phyloP scores from a whole-genome alignment of 2,888 invertebrate genomes.

The Aphelenchoides bicaudatus region DNA sequence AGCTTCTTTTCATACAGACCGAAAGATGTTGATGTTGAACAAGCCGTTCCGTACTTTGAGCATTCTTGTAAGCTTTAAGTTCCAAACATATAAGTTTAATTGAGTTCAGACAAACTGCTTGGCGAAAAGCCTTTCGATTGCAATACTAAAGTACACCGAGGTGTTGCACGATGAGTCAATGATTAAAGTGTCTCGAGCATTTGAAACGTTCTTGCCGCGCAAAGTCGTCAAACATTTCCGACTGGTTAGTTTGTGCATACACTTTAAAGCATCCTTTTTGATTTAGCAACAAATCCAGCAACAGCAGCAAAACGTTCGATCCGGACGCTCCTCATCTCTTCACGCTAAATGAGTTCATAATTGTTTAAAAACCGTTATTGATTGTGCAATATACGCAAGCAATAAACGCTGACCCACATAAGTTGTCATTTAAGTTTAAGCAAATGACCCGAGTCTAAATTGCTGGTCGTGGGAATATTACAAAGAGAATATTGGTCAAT shows the following conservation, averaged over 20 bases:
- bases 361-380: too few relatives aligned
- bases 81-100: neutral
- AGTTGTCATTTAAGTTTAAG: too few relatives aligned
- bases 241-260: too few relatives aligned
- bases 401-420: too few relatives aligned
- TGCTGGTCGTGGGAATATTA: too few relatives aligned
- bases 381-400: too few relatives aligned
- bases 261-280: too few relatives aligned
- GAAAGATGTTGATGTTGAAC: constrained; percentile 33
- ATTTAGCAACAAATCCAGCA: constrained; percentile 3
- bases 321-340: too few relatives aligned
- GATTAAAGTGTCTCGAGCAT: constrained; percentile 31
- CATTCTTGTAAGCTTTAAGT: constrained; percentile 37
- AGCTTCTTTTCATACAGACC: constrained; percentile 51
- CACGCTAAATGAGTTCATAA: too few relatives aligned
- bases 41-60: constrained; percentile 44
- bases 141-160: constrained; percentile 34
- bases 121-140: constrained; percentile 34
- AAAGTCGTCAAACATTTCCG: too few relatives aligned
- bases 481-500: too few relatives aligned
- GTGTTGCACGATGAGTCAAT: constrained; percentile 27
- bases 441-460: too few relatives aligned
- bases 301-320: neutral
- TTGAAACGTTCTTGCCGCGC: constrained; percentile 30
- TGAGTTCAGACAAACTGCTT: constrained; percentile 24